These are phyloP conservation scores for Hippocampus barbouri DNA, from an alignment of 2,113 vertebrate genomes.

Conservation along the genomic window DNA sequence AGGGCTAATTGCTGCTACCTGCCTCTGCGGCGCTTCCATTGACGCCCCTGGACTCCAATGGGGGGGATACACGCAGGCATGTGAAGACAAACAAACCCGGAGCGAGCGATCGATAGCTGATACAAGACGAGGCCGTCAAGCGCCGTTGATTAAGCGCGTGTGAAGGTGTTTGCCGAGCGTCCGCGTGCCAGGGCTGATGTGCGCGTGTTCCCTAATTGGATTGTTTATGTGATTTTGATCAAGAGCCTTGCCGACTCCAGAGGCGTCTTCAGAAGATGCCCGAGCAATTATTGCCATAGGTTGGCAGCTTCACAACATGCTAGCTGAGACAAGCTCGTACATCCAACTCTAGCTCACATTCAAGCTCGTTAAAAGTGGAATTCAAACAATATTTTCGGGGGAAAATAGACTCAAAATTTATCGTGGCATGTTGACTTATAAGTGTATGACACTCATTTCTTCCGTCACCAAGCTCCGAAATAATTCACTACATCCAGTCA, in stretches of 20 bases:
- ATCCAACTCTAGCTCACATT: background rate
- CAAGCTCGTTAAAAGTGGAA: background rate
- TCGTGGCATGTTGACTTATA: background rate
- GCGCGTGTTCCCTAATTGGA: slow-evolving; percentile 32
- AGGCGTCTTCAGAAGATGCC: slow-evolving; percentile 22
- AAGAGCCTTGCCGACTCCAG: slow-evolving; percentile 38
- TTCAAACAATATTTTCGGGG: background rate
- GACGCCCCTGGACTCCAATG: slow-evolving; percentile 53
- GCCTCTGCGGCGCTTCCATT: slow-evolving; percentile 54
- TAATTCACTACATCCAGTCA: background rate
- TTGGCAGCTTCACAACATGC: slow-evolving; percentile 14
- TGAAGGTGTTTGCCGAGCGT: slow-evolving; percentile 41
- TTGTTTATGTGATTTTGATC: slow-evolving; percentile 58
- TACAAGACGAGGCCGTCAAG: slow-evolving; percentile 55
- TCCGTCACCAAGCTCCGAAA: background rate
- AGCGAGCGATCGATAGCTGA: slow-evolving; percentile 65
- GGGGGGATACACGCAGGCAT: slow-evolving; percentile 53
- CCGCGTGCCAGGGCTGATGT: slow-evolving; percentile 42
- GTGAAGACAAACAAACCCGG: slow-evolving; percentile 70
- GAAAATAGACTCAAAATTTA: background rate
- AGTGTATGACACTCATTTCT: background rate
- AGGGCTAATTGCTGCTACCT: slow-evolving; percentile 65
- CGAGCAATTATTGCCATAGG: slow-evolving; percentile 33
- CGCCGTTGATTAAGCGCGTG: slow-evolving; percentile 59
- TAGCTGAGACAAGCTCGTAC: background rate